These are phyloP conservation scores for Nibea albiflora DNA, from an alignment of 2,113 vertebrate species.

Conservation along the genomic window DNA sequence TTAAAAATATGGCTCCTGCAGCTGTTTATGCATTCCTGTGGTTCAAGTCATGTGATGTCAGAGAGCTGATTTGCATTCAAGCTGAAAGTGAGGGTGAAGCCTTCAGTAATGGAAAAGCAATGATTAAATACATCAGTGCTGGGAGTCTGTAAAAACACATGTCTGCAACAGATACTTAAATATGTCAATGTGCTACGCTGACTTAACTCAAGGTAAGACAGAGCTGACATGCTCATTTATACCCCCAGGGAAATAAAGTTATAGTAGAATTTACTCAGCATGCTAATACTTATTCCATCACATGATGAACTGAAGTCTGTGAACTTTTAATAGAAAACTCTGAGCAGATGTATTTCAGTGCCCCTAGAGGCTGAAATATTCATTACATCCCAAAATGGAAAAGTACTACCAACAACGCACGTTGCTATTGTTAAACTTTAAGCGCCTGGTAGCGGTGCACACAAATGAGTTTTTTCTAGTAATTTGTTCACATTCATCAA, in stretches of 20 bases:
- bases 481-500: background rate
- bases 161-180: slow-evolving; percentile 8
- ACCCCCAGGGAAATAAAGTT: background rate
- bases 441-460: background rate
- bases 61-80: slow-evolving; percentile 24
- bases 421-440: background rate
- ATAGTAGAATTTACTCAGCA: background rate
- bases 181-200: background rate
- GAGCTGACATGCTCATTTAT: background rate
- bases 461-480: background rate
- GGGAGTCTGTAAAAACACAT: background rate
- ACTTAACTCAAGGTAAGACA: background rate
- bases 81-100: background rate
- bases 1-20: slow-evolving; percentile 38
- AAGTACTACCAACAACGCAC: background rate
- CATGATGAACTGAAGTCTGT: background rate
- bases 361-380: background rate
- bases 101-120: background rate
- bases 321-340: background rate
- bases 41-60: slow-evolving; percentile 22
- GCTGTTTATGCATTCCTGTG: slow-evolving; percentile 29
- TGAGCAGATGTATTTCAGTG: background rate
- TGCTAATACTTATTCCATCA: background rate
- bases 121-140: slow-evolving; percentile 6
- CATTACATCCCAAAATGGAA: background rate